phyloP scores from a whole-genome alignment of 2,797 vertebrate genomes.

The Periparus ater region DNA sequence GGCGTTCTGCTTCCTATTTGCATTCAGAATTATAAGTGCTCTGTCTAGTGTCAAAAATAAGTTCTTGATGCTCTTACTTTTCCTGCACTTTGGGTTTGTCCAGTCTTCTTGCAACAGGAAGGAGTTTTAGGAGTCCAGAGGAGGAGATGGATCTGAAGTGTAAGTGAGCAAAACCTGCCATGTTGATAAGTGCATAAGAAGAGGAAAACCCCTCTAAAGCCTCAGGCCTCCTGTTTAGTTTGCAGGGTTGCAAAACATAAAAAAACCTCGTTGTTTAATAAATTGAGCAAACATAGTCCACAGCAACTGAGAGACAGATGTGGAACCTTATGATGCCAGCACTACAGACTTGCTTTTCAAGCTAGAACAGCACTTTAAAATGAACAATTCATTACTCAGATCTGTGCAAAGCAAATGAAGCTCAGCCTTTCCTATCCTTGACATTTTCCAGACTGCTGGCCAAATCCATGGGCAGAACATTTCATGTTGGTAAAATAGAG shows the following conservation, averaged over 20 bases:
- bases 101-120: neutral
- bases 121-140: neutral
- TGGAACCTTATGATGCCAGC: conserved; percentile 27
- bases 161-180: neutral
- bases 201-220: neutral
- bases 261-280: neutral
- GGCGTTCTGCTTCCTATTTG: neutral
- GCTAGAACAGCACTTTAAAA: conserved; percentile 56
- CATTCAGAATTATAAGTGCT: neutral
- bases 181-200: neutral
- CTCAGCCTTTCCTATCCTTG: conserved; percentile 64
- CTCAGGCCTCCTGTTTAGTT: neutral
- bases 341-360: conserved; percentile 4
- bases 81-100: neutral
- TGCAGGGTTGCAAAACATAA: neutral
- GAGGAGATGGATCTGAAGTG: neutral
- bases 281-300: neutral
- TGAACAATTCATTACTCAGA: conserved; percentile 55
- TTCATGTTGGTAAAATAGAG: neutral
- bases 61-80: neutral
- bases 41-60: neutral
- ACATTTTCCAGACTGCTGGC: conserved; percentile 66
- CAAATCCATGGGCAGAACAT: conserved; percentile 31
- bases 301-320: conserved; percentile 39
- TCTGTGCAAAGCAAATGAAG: conserved; percentile 56